Evolutionary conservation across 2,797 vertebrate species (phyloP).

Genomic region (Rachycentron canadum): DNA sequence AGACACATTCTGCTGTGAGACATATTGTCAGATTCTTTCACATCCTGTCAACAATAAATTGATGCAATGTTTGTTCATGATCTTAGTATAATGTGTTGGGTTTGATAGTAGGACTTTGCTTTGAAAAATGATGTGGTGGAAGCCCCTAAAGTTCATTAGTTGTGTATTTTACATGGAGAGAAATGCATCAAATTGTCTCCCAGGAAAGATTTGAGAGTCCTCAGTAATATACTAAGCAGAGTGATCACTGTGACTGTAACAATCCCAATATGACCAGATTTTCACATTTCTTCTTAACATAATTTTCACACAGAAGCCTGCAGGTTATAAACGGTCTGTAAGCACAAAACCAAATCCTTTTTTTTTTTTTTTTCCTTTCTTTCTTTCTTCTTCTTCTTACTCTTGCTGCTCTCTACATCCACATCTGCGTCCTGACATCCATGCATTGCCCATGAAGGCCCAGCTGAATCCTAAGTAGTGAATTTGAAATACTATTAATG

Average conservation of each 20-base stretch:
- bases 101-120: not conserved
- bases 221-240: slow-evolving; percentile 16
- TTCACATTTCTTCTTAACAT: slow-evolving; percentile 33
- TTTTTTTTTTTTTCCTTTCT: not conserved
- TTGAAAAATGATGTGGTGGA: not conserved
- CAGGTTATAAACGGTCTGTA: slow-evolving; percentile 32
- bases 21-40: slow-evolving; percentile 15
- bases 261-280: slow-evolving; percentile 13
- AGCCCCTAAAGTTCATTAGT: slow-evolving; percentile 3
- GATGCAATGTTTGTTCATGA: not conserved
- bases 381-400: too few relatives aligned
- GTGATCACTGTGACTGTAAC: slow-evolving; percentile 11
- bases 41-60: not conserved
- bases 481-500: slow-evolving; percentile 65
- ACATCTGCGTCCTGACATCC: slow-evolving; percentile 42
- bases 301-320: slow-evolving; percentile 37
- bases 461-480: slow-evolving; percentile 61
- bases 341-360: slow-evolving; percentile 42
- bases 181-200: not conserved
- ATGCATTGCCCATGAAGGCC: slow-evolving; percentile 28
- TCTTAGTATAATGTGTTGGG: not conserved
- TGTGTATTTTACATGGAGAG: slow-evolving; percentile 12
- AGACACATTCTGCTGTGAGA: not conserved
- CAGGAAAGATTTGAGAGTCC: not conserved
- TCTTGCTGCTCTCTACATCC: slow-evolving; percentile 21